Percentiles rank a stretch among this genome's conserved stretches.
Conservation (phyloP, 1,140 invertebrate genomes). For the Apocrypta bakeri region DNA sequence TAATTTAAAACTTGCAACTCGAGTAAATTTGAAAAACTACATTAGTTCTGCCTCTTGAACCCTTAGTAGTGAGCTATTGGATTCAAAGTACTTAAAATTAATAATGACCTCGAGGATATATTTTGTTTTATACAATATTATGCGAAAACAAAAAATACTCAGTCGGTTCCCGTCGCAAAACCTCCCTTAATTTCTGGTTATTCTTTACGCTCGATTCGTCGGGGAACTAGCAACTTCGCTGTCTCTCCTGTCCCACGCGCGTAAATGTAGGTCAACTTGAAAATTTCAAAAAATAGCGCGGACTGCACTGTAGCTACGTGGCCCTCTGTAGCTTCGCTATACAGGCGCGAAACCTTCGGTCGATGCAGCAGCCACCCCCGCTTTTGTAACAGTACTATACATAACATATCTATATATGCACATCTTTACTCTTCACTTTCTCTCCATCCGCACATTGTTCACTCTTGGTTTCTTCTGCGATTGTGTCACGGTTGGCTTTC, state of each 20-base stretch:
- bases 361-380: constrained; percentile 28
- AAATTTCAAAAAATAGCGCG: constrained; percentile 14
- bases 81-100: too few relatives aligned
- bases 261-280: constrained; percentile 24
- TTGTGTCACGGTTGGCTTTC: not conserved
- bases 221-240: too few relatives aligned
- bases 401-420: not conserved
- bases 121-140: too few relatives aligned
- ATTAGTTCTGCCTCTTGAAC: too few relatives aligned
- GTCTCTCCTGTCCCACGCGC: not conserved
- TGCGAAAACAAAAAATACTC: too few relatives aligned
- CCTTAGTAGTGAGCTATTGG: too few relatives aligned
- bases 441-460: not conserved
- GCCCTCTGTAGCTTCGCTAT: not conserved
- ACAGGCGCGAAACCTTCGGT: not conserved
- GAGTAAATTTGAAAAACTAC: too few relatives aligned
- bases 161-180: not conserved
- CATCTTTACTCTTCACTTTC: not conserved
- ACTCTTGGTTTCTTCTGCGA: not conserved
- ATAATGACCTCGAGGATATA: too few relatives aligned
- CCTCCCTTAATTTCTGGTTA: not conserved
- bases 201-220: not conserved
- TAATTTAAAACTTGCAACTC: too few relatives aligned
- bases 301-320: not conserved
- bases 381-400: not conserved